A percentile compares a stretch with the other conserved stretches of the same genome.
These are phyloP conservation scores for Philonicus albiceps DNA, from an alignment of 2,888 invertebrate genomes.

Conservation along the genomic window DNA sequence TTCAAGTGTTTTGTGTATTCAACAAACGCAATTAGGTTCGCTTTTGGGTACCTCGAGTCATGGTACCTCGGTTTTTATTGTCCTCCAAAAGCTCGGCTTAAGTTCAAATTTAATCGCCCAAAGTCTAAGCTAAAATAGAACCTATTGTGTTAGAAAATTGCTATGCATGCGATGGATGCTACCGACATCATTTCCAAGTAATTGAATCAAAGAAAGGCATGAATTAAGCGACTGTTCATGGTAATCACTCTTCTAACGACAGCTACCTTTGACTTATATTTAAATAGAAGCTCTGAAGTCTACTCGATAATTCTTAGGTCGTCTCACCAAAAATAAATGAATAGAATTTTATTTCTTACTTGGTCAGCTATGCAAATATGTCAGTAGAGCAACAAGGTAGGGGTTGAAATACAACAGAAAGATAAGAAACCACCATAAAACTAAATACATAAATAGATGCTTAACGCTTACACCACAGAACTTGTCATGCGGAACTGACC, in stretches of 20 bases:
- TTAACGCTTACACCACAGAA: not conserved
- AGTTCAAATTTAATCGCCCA: not conserved
- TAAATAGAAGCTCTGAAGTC: not conserved
- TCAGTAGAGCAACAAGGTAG: not conserved
- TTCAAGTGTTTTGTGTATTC: not conserved
- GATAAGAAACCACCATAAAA: not conserved
- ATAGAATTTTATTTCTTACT: not conserved
- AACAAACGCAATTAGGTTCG: not conserved
- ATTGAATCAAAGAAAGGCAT: not conserved
- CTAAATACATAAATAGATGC: not conserved
- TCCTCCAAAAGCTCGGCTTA: not conserved
- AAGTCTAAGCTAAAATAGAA: not conserved
- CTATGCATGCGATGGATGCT: not conserved
- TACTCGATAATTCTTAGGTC: not conserved
- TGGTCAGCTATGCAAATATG: not conserved
- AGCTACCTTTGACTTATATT: not conserved
- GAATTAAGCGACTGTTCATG: not conserved
- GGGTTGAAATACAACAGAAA: not conserved
- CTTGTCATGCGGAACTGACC: not conserved
- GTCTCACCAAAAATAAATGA: not conserved
- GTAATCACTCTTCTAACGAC: not conserved
- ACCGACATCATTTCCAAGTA: not conserved
- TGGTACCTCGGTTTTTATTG: not conserved
- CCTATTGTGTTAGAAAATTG: not conserved
- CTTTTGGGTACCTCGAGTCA: not conserved